These are phyloP conservation scores for Rhynchophorus ferrugineus DNA, from an alignment of 1,140 invertebrate species.

Conservation along the genomic window DNA sequence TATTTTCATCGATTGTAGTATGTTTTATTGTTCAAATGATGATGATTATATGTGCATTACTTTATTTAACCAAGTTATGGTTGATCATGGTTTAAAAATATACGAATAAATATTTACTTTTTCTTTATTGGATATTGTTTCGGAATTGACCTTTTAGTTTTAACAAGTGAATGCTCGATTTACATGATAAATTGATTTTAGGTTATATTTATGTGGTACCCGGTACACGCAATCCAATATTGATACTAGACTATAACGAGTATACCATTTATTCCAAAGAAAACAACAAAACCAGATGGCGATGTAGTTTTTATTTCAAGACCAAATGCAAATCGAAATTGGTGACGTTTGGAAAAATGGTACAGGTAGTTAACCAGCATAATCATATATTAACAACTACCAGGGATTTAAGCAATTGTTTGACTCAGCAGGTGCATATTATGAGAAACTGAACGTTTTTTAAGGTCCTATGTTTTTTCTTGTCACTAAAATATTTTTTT, in stretches of 20 bases:
- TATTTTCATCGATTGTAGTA: too few species aligned
- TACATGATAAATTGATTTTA: conserved; percentile 9
- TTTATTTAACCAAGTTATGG: too few species aligned
- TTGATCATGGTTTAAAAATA: too few species aligned
- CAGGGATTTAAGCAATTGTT: conserved; percentile 10
- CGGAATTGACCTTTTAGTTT: too few species aligned
- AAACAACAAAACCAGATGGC: conserved; percentile 20
- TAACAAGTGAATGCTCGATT: too few species aligned
- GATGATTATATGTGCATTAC: too few species aligned
- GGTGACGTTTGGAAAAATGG: conserved; percentile 24
- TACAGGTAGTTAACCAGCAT: conserved; percentile 21
- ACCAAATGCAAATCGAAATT: conserved; percentile 31
- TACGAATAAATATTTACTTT: too few species aligned
- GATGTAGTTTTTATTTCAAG: conserved; percentile 27
- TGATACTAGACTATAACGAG: conserved; percentile 27
- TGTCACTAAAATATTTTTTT: too few species aligned
- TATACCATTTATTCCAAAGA: conserved; percentile 22
- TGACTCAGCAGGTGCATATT: conserved; percentile 19
- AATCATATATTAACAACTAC: conserved; percentile 21
- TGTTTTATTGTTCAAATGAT: too few species aligned
- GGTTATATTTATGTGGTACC: conserved; percentile 25
- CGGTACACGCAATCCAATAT: conserved; percentile 29
- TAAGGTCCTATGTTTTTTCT: too few species aligned
- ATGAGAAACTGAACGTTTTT: conserved; percentile 8
- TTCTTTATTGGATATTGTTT: too few species aligned